Evolutionary conservation across 2,797 vertebrate genomes (phyloP).

Genomic region (Melopsittacus undulatus): DNA sequence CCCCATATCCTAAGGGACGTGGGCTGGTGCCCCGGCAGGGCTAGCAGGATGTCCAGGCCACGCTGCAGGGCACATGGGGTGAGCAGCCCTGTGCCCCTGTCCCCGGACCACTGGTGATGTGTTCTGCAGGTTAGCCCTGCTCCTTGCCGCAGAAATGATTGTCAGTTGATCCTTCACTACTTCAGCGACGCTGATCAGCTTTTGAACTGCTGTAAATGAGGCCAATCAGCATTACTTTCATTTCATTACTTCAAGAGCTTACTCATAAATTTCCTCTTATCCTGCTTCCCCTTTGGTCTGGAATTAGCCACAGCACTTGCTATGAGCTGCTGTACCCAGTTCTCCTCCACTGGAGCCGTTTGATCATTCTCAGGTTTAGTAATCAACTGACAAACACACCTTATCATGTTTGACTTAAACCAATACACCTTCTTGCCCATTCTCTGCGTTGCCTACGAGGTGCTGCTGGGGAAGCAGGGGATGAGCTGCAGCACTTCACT

Average conservation of each 20-base stretch:
- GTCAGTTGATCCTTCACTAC: slow-evolving; percentile 34
- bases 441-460: fast-evolving
- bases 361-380: slow-evolving; percentile 52
- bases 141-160: neutral
- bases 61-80: neutral
- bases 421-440: neutral
- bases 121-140: neutral
- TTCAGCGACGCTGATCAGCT: slow-evolving; percentile 65
- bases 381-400: slow-evolving; percentile 21
- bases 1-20: neutral
- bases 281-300: slow-evolving; percentile 64
- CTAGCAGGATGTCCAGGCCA: fast-evolving
- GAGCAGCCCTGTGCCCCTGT: fast-evolving
- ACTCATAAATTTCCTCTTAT: slow-evolving; percentile 67
- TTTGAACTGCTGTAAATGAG: slow-evolving; percentile 72
- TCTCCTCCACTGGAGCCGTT: slow-evolving; percentile 44
- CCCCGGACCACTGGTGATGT: fast-evolving
- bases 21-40: neutral
- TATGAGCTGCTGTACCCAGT: slow-evolving; percentile 13
- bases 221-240: slow-evolving; percentile 72
- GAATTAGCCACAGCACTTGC: slow-evolving; percentile 55
- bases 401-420: slow-evolving; percentile 30
- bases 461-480: neutral
- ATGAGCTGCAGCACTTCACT: neutral
- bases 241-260: slow-evolving; percentile 75